Conservation (phyloP, 2,113 vertebrate genomes). For the Thoracochromis brauschi region DNA sequence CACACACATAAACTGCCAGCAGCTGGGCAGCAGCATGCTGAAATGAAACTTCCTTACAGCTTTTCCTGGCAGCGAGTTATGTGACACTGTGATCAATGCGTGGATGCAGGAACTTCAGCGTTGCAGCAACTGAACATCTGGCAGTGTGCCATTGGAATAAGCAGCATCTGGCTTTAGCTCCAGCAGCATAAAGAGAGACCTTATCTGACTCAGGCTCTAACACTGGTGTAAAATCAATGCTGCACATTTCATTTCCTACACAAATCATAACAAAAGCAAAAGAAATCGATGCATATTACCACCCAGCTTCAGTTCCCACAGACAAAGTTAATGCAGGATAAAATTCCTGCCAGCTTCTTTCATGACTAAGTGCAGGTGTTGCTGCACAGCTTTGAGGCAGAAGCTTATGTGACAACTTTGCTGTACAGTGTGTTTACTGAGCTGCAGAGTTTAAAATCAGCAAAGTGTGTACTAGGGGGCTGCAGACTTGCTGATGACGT, state of each 20-base stretch:
- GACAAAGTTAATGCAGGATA: neutral
- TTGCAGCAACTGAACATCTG: neutral
- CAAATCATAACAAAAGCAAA: neutral
- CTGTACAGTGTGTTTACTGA: neutral
- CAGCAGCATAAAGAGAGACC: neutral
- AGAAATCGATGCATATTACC: neutral
- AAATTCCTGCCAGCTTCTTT: neutral
- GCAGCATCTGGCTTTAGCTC: constrained; percentile 1
- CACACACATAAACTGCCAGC: neutral
- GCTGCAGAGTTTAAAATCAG: neutral
- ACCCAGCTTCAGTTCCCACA: neutral
- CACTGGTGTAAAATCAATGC: neutral
- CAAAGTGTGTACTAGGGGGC: neutral
- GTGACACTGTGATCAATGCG: neutral
- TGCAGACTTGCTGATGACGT: neutral
- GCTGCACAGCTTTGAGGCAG: neutral
- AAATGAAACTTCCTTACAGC: neutral
- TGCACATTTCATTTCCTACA: neutral
- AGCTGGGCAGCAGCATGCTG: neutral
- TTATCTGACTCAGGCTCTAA: neutral
- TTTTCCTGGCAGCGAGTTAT: neutral
- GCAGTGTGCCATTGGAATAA: neutral
- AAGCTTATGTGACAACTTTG: neutral
- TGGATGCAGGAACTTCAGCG: neutral
- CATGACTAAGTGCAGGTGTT: neutral